Conservation (phyloP, 2,113 vertebrate species). For the Myiagra hebetior region DNA sequence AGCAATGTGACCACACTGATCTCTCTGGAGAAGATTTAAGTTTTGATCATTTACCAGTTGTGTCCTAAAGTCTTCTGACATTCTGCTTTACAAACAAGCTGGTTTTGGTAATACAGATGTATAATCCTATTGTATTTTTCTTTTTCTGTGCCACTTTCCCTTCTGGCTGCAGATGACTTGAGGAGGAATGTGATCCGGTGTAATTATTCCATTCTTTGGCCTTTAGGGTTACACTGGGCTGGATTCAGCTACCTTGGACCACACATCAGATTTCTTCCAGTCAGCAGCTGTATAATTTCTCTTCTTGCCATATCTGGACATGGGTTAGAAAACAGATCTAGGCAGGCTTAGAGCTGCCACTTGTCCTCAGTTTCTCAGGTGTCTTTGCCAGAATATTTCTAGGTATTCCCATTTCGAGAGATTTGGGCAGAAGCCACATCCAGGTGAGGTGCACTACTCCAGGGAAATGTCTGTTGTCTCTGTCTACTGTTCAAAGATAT, state of each 20-base stretch:
- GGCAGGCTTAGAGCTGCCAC: not conserved
- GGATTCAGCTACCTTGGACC: not conserved
- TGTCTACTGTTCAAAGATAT: not conserved
- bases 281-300: not conserved
- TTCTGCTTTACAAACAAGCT: not conserved
- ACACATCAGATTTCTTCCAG: not conserved
- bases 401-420: not conserved
- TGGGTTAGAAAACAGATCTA: not conserved
- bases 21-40: not conserved
- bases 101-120: not conserved
- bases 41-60: not conserved
- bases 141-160: not conserved
- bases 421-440: not conserved
- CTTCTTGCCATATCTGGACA: not conserved
- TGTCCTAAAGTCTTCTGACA: not conserved
- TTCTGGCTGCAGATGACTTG: not conserved
- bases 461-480: not conserved
- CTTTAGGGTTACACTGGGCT: not conserved
- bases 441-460: not conserved
- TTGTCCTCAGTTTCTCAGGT: not conserved
- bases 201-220: not conserved
- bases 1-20: not conserved
- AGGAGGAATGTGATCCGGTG: not conserved
- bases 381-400: not conserved
- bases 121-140: not conserved